Conservation (phyloP, 1,140 invertebrate species). For the Meloidogyne exigua region DNA sequence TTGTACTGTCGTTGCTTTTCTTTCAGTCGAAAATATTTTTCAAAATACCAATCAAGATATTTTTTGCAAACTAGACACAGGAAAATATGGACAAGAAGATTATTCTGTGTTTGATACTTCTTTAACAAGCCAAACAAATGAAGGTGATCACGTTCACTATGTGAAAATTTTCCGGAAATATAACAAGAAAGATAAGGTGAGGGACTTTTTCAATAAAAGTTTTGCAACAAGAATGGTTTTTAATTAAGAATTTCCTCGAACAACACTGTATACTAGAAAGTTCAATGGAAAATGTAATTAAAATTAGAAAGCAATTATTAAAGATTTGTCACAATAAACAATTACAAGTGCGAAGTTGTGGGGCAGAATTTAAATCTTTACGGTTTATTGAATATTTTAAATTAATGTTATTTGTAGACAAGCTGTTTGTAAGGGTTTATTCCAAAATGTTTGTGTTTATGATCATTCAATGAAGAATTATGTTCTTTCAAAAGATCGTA, state of each 20-base stretch:
- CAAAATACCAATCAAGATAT: constrained; percentile 64
- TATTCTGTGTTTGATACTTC: constrained; percentile 55
- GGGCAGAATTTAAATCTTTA: constrained; percentile 67
- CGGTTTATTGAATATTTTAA: constrained; percentile 28
- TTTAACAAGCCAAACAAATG: constrained; percentile 73
- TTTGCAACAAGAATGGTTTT: constrained; percentile 48
- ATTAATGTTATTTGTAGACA: constrained; percentile 68
- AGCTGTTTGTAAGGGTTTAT: constrained; percentile 78
- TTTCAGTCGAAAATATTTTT: constrained; percentile 73
- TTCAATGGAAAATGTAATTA: constrained; percentile 78
- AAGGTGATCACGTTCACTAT: constrained; percentile 88
- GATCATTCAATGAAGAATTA: constrained; percentile 74
- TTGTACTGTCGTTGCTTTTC: constrained; percentile 72
- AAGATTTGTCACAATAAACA: constrained; percentile 72
- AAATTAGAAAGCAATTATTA: constrained; percentile 79
- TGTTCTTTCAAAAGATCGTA: constrained; percentile 71
- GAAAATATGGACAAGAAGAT: constrained; percentile 68
- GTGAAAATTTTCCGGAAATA: constrained; percentile 80
- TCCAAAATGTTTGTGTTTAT: constrained; percentile 74
- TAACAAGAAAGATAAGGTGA: constrained; percentile 69
- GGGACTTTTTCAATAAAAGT: neutral
- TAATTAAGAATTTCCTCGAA: constrained; percentile 80
- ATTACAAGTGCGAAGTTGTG: constrained; percentile 74
- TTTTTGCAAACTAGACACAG: constrained; percentile 49
- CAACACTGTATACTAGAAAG: constrained; percentile 81